A percentile compares a stretch with the other conserved stretches of the same genome.
Conservation (phyloP, 2,888 invertebrate genomes). For the Coelinius sp. region DNA sequence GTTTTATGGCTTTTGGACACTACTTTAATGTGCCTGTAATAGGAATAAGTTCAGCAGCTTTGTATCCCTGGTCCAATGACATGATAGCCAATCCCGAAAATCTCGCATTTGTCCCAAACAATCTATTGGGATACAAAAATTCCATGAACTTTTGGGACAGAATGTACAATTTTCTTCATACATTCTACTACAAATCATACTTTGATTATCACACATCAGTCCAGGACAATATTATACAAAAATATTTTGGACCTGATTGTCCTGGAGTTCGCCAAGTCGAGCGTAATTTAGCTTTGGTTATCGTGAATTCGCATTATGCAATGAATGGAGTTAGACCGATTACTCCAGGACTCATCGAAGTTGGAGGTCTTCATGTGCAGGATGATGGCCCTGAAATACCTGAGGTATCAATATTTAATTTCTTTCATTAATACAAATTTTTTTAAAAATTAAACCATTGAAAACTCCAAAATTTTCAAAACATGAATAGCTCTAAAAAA, state of each 20-base stretch:
- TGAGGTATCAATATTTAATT: constrained; percentile 48
- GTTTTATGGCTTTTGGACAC: constrained; percentile 57
- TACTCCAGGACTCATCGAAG: constrained; percentile 71
- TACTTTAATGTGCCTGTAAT: constrained; percentile 58
- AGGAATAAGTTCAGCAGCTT: constrained; percentile 51
- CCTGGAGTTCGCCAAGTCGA: constrained; percentile 53
- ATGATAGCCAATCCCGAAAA: constrained; percentile 58
- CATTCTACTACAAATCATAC: constrained; percentile 38
- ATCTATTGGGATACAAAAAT: constrained; percentile 43
- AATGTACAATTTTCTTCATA: constrained; percentile 51
- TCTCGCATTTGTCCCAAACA: constrained; percentile 54
- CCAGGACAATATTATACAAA: constrained; percentile 50
- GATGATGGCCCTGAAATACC: constrained; percentile 54
- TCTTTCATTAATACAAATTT: too few relatives aligned
- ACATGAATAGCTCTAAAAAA: not conserved
- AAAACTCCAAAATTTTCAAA: not conserved
- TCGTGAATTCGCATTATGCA: constrained; percentile 72
- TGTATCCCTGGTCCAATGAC: constrained; percentile 59
- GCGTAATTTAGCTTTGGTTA: constrained; percentile 69
- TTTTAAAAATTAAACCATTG: not conserved
- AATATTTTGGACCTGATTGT: constrained; percentile 49
- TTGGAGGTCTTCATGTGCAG: constrained; percentile 74
- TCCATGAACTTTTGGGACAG: constrained; percentile 57
- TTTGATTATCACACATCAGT: constrained; percentile 49
- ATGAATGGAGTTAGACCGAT: constrained; percentile 70